Conservation (phyloP, 37 sponge, comb jelly and placozoan genomes). For the Haliclona indistincta region DNA sequence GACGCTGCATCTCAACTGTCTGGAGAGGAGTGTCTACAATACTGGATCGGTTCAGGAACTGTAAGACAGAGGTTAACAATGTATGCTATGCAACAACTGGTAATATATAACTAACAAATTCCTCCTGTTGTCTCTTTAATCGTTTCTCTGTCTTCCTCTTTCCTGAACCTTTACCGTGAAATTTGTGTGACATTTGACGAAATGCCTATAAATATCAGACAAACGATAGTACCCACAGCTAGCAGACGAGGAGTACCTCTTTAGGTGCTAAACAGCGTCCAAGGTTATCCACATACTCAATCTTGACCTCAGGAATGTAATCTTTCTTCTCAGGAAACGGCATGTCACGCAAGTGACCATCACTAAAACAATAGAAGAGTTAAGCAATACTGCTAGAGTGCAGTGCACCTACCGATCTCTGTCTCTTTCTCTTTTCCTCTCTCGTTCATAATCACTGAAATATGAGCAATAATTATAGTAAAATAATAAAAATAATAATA, state of each 20-base stretch:
- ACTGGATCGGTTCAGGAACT: slow-evolving; percentile 82
- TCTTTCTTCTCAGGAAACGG: slow-evolving; percentile 90
- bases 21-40: slow-evolving; percentile 92
- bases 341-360: slow-evolving; percentile 7
- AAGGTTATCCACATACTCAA: slow-evolving; percentile 88
- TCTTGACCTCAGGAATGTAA: slow-evolving; percentile 84
- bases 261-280: slow-evolving; percentile 79
- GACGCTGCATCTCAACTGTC: slow-evolving; percentile 76
- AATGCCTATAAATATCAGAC: slow-evolving; percentile 68
- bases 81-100: neutral
- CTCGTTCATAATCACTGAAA: slow-evolving; percentile 63
- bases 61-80: neutral
- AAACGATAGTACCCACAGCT: neutral
- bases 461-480: neutral
- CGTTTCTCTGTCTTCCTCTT: slow-evolving; percentile 92
- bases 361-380: neutral
- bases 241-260: slow-evolving; percentile 59
- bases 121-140: slow-evolving; percentile 83
- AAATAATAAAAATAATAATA: neutral
- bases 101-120: slow-evolving; percentile 43
- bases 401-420: slow-evolving; percentile 58
- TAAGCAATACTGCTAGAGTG: slow-evolving; percentile 5
- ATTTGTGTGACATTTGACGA: slow-evolving; percentile 94
- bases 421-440: slow-evolving; percentile 58
- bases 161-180: slow-evolving; percentile 96